Percentiles rank a stretch among this genome's conserved stretches.
Conservation (phyloP, 2,888 invertebrate species). For the Cryptus armator region DNA sequence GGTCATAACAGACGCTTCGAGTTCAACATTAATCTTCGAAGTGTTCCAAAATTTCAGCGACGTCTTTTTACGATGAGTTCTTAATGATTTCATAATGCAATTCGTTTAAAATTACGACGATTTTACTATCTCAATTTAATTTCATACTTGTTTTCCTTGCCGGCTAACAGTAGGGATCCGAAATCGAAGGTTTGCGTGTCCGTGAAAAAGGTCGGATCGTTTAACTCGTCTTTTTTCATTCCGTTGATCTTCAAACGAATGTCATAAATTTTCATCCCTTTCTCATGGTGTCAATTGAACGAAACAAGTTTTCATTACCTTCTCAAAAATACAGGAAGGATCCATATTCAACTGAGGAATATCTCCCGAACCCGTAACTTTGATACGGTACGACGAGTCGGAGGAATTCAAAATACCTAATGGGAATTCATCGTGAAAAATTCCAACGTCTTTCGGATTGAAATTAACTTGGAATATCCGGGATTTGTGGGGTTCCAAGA, state of each 20-base stretch:
- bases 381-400: slow-evolving; percentile 70
- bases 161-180: slow-evolving; percentile 74
- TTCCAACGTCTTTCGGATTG: slow-evolving; percentile 73
- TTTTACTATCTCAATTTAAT: background rate
- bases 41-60: slow-evolving; percentile 87
- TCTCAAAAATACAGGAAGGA: slow-evolving; percentile 75
- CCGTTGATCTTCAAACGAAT: slow-evolving; percentile 22
- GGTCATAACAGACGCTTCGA: slow-evolving; percentile 85
- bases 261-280: background rate
- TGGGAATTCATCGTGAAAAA: slow-evolving; percentile 71
- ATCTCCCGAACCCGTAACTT: slow-evolving; percentile 74
- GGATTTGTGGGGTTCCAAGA: slow-evolving; percentile 76
- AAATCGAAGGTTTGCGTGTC: slow-evolving; percentile 78
- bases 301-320: slow-evolving; percentile 59
- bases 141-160: slow-evolving; percentile 73
- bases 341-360: slow-evolving; percentile 77
- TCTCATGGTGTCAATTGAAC: background rate
- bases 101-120: background rate
- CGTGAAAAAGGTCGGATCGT: slow-evolving; percentile 76
- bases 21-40: slow-evolving; percentile 86
- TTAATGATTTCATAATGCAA: slow-evolving; percentile 70
- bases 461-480: slow-evolving; percentile 76
- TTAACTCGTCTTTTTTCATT: slow-evolving; percentile 67
- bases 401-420: slow-evolving; percentile 72
- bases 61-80: slow-evolving; percentile 86